phyloP scores from a whole-genome alignment of 2,888 invertebrate genomes.

The Priocnemis perturbator region DNA sequence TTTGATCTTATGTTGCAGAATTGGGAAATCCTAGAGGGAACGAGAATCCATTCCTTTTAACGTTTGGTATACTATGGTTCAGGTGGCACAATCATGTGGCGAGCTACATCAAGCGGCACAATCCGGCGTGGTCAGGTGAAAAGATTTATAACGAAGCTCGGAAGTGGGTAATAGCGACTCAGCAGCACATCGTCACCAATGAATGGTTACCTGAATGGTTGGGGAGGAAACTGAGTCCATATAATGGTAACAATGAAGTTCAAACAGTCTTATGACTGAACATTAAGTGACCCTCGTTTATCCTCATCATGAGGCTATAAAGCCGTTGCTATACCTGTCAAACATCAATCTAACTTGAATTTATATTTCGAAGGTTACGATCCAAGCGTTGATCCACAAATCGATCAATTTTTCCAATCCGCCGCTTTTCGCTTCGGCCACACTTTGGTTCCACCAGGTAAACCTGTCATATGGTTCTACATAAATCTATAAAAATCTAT shows the following conservation, averaged over 20 bases:
- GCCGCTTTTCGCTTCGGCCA: constrained; percentile 81
- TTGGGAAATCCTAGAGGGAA: constrained; percentile 78
- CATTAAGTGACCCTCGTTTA: not conserved
- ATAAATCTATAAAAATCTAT: constrained; percentile 9
- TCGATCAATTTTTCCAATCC: constrained; percentile 80
- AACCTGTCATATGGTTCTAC: constrained; percentile 1
- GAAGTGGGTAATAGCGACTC: constrained; percentile 78
- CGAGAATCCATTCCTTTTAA: constrained; percentile 77
- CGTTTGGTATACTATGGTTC: constrained; percentile 78
- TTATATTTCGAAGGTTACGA: constrained; percentile 73
- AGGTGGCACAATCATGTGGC: constrained; percentile 78
- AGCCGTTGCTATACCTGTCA: not conserved
- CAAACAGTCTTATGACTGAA: not conserved
- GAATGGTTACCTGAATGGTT: constrained; percentile 77
- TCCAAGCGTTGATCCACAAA: constrained; percentile 78
- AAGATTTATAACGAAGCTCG: constrained; percentile 78
- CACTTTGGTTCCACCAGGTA: constrained; percentile 78
- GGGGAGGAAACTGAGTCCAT: constrained; percentile 60
- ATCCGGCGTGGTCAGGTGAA: constrained; percentile 75
- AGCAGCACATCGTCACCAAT: constrained; percentile 76
- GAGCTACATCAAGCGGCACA: constrained; percentile 61
- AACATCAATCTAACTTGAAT: not conserved
- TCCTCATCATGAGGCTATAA: not conserved
- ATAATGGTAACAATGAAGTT: constrained; percentile 49
- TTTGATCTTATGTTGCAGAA: constrained; percentile 64